phyloP scores from a whole-genome alignment of 2,113 vertebrate genomes.

The Desmodus rotundus region DNA sequence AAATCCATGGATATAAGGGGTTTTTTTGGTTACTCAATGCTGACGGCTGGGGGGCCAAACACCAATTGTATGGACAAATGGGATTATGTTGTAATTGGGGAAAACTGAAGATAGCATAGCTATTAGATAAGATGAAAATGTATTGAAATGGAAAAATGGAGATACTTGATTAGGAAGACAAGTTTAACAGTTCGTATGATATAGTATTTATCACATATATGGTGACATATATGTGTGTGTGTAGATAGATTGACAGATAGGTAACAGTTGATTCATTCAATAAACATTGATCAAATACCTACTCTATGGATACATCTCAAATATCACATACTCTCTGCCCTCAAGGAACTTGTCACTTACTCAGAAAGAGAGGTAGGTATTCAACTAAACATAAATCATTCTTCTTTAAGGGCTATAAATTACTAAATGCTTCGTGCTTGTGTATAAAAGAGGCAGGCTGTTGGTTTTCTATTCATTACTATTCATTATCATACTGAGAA shows the following conservation, averaged over 20 bases:
- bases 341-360: not conserved
- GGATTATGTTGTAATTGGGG: not conserved
- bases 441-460: not conserved
- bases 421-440: not conserved
- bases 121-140: not conserved
- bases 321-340: not conserved
- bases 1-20: not conserved
- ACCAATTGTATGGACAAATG: not conserved
- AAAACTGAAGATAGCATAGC: conserved; percentile 1
- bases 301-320: not conserved
- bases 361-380: not conserved
- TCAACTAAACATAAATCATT: not conserved
- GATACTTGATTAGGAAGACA: not conserved
- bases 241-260: not conserved
- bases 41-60: not conserved
- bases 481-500: not conserved
- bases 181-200: not conserved
- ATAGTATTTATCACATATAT: not conserved
- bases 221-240: not conserved
- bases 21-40: not conserved
- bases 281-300: not conserved
- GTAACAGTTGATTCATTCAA: not conserved
- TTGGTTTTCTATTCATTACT: too few species aligned
- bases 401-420: not conserved
- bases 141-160: not conserved